A percentile compares a stretch with the other conserved stretches of the same genome.
Evolutionary conservation across 2,797 vertebrate genomes (phyloP).

Genomic region (Varecia variegata): DNA sequence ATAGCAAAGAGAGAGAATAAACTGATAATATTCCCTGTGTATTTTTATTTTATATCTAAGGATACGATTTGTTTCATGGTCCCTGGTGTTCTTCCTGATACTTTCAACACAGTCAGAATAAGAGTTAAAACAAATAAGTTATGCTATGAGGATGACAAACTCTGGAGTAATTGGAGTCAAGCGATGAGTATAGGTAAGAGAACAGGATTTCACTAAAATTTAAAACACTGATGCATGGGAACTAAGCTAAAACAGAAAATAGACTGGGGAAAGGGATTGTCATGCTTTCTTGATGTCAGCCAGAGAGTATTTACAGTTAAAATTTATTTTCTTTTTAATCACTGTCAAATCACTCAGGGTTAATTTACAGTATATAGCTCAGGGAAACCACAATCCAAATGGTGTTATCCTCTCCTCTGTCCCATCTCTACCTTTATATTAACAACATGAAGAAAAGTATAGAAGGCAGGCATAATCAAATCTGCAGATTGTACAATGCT

Average conservation of each 20-base stretch:
- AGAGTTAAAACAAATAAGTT: slow-evolving; percentile 71
- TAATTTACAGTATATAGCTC: neutral
- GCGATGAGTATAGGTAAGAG: slow-evolving; percentile 80
- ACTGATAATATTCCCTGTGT: slow-evolving; percentile 26
- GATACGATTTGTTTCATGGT: slow-evolving; percentile 55
- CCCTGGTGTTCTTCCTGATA: slow-evolving; percentile 22
- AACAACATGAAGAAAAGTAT: slow-evolving; percentile 11
- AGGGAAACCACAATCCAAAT: slow-evolving; percentile 12
- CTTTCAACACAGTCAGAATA: slow-evolving; percentile 68
- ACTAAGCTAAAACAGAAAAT: slow-evolving; percentile 35
- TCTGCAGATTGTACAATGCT: neutral
- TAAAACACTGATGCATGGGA: neutral
- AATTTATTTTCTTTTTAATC: slow-evolving; percentile 37
- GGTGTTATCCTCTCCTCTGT: neutral
- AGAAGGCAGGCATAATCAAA: slow-evolving; percentile 14
- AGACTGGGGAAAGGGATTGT: neutral
- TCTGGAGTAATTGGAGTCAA: slow-evolving; percentile 84
- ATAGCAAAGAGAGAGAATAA: slow-evolving; percentile 13
- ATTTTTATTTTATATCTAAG: slow-evolving; percentile 67
- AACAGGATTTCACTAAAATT: neutral
- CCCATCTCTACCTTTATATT: slow-evolving; percentile 38
- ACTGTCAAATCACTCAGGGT: neutral
- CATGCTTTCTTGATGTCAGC: neutral
- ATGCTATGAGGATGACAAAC: slow-evolving; percentile 62
- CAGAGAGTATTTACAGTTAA: neutral